Evolutionary conservation across 2,888 invertebrate species (phyloP).

Genomic region (Bombylius major): DNA sequence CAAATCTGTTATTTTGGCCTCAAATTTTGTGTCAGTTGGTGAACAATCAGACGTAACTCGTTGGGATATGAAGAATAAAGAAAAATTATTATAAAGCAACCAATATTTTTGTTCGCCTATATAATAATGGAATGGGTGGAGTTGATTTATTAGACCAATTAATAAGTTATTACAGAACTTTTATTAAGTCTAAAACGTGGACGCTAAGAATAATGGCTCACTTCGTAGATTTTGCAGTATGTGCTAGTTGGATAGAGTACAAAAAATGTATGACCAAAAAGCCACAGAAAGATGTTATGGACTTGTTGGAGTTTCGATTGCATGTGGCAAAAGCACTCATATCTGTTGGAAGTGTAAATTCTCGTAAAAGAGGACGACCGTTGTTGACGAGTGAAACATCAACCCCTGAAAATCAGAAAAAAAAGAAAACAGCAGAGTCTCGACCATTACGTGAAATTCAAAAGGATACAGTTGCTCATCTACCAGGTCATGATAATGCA

Average conservation of each 20-base stretch:
- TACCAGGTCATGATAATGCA: too few species aligned
- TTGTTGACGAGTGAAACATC: too few species aligned
- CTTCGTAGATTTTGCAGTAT: background rate
- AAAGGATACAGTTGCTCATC: too few species aligned
- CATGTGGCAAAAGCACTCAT: too few species aligned
- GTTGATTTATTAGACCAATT: conserved; percentile 9
- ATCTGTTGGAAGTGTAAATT: too few species aligned
- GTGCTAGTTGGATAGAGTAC: background rate
- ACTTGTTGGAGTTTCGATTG: too few species aligned
- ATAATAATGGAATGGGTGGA: conserved; percentile 6
- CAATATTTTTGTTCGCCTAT: conserved; percentile 2
- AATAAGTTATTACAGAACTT: conserved; percentile 6
- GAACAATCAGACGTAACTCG: conserved; percentile 2
- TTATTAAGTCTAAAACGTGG: conserved; percentile 4
- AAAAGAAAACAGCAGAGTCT: too few species aligned
- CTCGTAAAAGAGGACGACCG: too few species aligned
- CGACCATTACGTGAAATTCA: too few species aligned
- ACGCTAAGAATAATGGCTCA: conserved; percentile 1
- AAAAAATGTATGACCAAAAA: background rate
- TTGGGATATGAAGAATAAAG: conserved; percentile 1
- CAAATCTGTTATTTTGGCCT: conserved; percentile 6
- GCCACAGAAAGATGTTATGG: too few species aligned
- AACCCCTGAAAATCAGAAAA: too few species aligned
- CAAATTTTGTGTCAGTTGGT: conserved; percentile 9
- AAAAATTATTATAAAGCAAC: background rate